phyloP scores from a whole-genome alignment of 2,797 vertebrate species.

The Borostomias antarcticus region DNA sequence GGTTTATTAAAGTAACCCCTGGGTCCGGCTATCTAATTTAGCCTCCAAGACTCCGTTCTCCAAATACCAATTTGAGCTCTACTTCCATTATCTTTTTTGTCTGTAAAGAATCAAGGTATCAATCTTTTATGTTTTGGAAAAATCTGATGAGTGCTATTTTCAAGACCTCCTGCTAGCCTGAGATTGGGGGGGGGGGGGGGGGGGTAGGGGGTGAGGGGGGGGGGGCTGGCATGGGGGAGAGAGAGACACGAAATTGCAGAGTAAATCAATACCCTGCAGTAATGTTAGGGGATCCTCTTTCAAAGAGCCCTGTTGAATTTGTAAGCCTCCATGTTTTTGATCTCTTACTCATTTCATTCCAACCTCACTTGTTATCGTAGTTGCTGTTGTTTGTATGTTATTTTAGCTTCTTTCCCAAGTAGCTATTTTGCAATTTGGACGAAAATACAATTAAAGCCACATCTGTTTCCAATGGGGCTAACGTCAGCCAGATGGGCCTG shows the following conservation, averaged over 20 bases:
- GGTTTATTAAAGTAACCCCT: slow-evolving; percentile 75
- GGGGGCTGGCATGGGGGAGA: slow-evolving; percentile 69
- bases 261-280: slow-evolving; percentile 86
- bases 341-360: slow-evolving; percentile 91
- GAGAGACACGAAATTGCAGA: slow-evolving; percentile 86
- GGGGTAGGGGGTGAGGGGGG: no score
- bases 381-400: slow-evolving; percentile 99
- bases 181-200: slow-evolving; percentile 62
- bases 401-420: slow-evolving; percentile 98
- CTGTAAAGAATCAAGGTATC: slow-evolving; percentile 76
- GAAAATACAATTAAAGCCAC: slow-evolving; percentile 97
- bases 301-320: slow-evolving; percentile 87
- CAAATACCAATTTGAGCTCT: slow-evolving; percentile 74
- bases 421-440: slow-evolving; percentile 99
- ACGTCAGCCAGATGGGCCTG: slow-evolving; percentile 89
- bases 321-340: slow-evolving; percentile 85
- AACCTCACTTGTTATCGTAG: slow-evolving; percentile 95
- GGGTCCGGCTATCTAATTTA: slow-evolving; percentile 65
- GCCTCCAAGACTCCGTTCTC: slow-evolving; percentile 63
- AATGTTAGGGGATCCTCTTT: slow-evolving; percentile 86
- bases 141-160: slow-evolving; percentile 77
- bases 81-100: slow-evolving; percentile 72
- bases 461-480: slow-evolving; percentile 97
- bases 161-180: slow-evolving; percentile 76
- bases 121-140: slow-evolving; percentile 83